phyloP scores from a whole-genome alignment of 2,888 invertebrate species.

The Apotomis turbidana region DNA sequence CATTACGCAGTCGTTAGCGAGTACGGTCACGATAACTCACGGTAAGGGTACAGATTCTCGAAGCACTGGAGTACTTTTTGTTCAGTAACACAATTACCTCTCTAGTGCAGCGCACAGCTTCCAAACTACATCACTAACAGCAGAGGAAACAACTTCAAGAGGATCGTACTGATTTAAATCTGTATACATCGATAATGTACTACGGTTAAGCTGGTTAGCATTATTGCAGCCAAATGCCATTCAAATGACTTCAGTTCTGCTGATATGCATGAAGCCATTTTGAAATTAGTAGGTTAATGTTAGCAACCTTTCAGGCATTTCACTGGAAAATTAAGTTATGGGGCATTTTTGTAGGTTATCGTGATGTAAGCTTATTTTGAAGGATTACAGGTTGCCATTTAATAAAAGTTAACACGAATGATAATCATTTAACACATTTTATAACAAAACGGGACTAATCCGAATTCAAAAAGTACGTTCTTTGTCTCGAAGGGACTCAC shows the following conservation, averaged over 20 bases:
- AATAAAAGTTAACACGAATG: too few relatives aligned
- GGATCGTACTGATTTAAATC: constrained; percentile 1
- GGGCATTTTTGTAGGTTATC: too few relatives aligned
- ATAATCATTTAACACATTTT: too few relatives aligned
- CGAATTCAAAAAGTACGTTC: too few relatives aligned
- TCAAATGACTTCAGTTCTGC: not conserved
- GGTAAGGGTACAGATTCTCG: too few relatives aligned
- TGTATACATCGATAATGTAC: constrained; percentile 15
- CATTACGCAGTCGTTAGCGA: too few relatives aligned
- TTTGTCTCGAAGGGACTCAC: too few relatives aligned
- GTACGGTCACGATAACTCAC: too few relatives aligned
- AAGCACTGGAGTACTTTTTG: constrained; percentile 55
- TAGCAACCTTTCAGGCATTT: not conserved
- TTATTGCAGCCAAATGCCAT: constrained; percentile 20
- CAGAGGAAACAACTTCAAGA: too few relatives aligned
- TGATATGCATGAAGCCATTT: not conserved
- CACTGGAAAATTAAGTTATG: not conserved
- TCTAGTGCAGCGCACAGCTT: constrained; percentile 20
- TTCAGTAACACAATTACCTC: constrained; percentile 64
- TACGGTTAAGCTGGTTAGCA: constrained; percentile 16
- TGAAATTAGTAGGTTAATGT: not conserved
- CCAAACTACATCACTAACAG: constrained; percentile 4
- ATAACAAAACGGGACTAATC: too few relatives aligned
- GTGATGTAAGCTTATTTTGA: too few relatives aligned
- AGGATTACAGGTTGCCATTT: too few relatives aligned